These are phyloP conservation scores for Sebastes baramenuke DNA, from an alignment of 2,797 vertebrate genomes.

Conservation along the genomic window DNA sequence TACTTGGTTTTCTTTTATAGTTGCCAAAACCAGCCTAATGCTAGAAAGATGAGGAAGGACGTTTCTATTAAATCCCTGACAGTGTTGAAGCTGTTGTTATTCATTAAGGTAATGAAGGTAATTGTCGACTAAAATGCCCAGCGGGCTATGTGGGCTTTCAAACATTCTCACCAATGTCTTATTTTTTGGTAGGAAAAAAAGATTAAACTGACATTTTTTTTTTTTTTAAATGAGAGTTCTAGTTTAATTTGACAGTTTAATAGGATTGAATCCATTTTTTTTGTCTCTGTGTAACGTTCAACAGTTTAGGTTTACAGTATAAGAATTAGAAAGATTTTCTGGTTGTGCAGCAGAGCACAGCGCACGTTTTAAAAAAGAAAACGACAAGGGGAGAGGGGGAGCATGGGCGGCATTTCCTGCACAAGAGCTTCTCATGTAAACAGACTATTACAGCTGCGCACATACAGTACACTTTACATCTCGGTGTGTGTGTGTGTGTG, in stretches of 20 bases:
- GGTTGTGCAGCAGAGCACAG: neutral
- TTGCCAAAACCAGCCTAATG: neutral
- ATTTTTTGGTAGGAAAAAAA: neutral
- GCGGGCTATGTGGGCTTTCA: neutral
- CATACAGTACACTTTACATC: neutral
- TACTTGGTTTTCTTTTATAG: neutral
- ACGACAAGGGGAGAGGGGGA: neutral
- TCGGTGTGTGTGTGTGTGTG: neutral
- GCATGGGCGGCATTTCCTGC: slow-evolving; percentile 42
- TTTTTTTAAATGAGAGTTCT: neutral
- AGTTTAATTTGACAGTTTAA: neutral
- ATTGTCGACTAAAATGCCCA: neutral
- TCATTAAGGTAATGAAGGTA: neutral
- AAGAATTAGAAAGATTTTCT: neutral
- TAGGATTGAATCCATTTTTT: neutral
- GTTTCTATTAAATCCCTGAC: slow-evolving; percentile 2
- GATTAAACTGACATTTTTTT: neutral
- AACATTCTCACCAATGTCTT: neutral
- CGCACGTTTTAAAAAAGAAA: neutral
- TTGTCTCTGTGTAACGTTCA: neutral
- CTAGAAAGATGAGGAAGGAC: neutral
- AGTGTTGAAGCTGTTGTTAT: slow-evolving; percentile 11
- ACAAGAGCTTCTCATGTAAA: slow-evolving; percentile 39
- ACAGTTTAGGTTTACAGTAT: neutral
- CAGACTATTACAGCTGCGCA: neutral